Evolutionary conservation across 2,113 vertebrate genomes (phyloP).

Genomic region (Motacilla alba): DNA sequence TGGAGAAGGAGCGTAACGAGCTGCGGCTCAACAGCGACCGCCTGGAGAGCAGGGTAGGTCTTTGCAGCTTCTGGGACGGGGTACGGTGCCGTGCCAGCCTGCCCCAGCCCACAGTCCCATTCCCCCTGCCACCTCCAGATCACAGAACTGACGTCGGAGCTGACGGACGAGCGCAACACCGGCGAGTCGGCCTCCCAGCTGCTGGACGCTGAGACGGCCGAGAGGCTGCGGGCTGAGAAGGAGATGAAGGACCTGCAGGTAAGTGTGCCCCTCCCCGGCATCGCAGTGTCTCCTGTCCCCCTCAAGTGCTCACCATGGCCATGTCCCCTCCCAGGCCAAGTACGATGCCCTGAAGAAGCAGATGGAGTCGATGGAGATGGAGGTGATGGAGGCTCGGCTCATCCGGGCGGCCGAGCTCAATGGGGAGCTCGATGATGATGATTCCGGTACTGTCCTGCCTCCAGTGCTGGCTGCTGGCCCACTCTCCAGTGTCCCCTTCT

Average conservation of each 20-base stretch:
- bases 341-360: slow-evolving; percentile 91
- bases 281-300: fast-evolving
- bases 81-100: fast-evolving
- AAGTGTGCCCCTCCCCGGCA: fast-evolving
- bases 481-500: background rate
- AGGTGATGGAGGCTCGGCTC: slow-evolving; percentile 96
- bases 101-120: background rate
- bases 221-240: slow-evolving; percentile 90
- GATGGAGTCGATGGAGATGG: slow-evolving; percentile 96
- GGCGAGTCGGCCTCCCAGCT: slow-evolving; percentile 96
- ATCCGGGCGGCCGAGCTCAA: slow-evolving; percentile 94
- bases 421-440: slow-evolving; percentile 87
- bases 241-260: slow-evolving; percentile 98
- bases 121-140: slow-evolving; percentile 72
- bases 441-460: slow-evolving; percentile 75
- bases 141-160: slow-evolving; percentile 92
- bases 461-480: background rate
- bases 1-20: slow-evolving; percentile 94
- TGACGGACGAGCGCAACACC: slow-evolving; percentile 93
- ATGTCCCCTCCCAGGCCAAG: slow-evolving; percentile 74
- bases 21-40: slow-evolving; percentile 90
- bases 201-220: slow-evolving; percentile 87
- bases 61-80: background rate
- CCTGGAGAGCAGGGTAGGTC: slow-evolving; percentile 88
- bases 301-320: fast-evolving